Evolutionary conservation across 2,888 invertebrate genomes (phyloP).

Genomic region (Protonemura montana): DNA sequence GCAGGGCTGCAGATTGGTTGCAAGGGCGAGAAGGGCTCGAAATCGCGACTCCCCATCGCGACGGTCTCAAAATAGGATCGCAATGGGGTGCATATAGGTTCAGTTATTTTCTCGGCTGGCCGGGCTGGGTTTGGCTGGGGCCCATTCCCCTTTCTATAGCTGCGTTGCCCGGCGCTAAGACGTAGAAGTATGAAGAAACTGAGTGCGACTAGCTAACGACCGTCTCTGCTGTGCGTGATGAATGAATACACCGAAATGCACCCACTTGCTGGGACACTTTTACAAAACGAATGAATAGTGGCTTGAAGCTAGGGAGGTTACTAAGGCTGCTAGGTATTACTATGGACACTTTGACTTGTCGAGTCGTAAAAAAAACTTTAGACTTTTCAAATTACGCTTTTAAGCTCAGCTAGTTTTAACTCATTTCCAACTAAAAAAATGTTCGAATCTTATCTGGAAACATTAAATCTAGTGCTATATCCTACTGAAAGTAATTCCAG

Average conservation of each 20-base stretch:
- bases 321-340: background rate
- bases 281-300: constrained; percentile 27
- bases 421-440: constrained; percentile 40
- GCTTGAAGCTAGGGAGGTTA: constrained; percentile 15
- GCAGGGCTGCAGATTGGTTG: background rate
- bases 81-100: background rate
- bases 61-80: background rate
- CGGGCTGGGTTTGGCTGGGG: background rate
- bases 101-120: background rate
- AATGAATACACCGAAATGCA: constrained; percentile 27
- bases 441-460: constrained; percentile 37
- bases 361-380: constrained; percentile 22
- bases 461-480: constrained; percentile 41
- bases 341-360: constrained; percentile 12
- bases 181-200: constrained; percentile 13
- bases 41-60: background rate
- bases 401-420: constrained; percentile 42
- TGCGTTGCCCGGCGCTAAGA: background rate
- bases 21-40: background rate
- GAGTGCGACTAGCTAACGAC: constrained; percentile 24
- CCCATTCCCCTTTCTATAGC: background rate
- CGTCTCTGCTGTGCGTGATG: constrained; percentile 19
- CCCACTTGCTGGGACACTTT: constrained; percentile 23
- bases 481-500: constrained; percentile 38
- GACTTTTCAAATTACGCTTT: constrained; percentile 40